These are phyloP conservation scores for Endomychus coccineus DNA, from an alignment of 2,888 invertebrate genomes.

Conservation along the genomic window DNA sequence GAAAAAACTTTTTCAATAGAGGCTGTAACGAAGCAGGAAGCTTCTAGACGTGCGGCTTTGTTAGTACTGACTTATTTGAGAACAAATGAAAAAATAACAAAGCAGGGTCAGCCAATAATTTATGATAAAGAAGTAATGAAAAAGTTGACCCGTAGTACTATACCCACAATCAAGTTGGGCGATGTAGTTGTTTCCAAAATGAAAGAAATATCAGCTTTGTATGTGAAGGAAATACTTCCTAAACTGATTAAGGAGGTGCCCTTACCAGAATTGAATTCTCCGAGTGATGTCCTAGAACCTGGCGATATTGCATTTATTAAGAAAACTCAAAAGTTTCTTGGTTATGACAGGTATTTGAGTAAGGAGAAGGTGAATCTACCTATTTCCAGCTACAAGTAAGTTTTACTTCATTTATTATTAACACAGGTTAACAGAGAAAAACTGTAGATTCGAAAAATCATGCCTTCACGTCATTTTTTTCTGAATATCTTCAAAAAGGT, in stretches of 20 bases:
- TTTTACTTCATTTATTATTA: conserved; percentile 7
- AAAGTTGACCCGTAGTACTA: conserved; percentile 36
- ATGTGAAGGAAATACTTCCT: conserved; percentile 26
- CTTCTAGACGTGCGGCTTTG: conserved; percentile 49
- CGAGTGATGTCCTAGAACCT: neutral
- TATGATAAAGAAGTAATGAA: conserved; percentile 42
- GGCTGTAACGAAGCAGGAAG: conserved; percentile 48
- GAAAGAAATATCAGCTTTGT: conserved; percentile 36
- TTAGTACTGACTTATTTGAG: conserved; percentile 52
- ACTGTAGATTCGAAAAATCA: no score
- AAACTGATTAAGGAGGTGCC: conserved; percentile 6
- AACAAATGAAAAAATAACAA: conserved; percentile 44
- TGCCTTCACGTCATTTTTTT: no score
- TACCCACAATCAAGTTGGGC: conserved; percentile 25
- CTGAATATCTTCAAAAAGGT: no score
- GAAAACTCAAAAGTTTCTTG: conserved; percentile 3
- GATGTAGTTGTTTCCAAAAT: conserved; percentile 39
- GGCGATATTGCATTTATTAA: neutral
- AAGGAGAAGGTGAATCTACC: conserved; percentile 37
- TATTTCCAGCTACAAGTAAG: conserved; percentile 41
- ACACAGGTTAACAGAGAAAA: no score
- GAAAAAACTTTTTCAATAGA: conserved; percentile 47
- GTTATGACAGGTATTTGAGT: conserved; percentile 25
- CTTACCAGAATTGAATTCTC: neutral
- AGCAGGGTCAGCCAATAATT: conserved; percentile 46